Conservation (phyloP, 2,797 vertebrate species). For the Chloroceryle inda region DNA sequence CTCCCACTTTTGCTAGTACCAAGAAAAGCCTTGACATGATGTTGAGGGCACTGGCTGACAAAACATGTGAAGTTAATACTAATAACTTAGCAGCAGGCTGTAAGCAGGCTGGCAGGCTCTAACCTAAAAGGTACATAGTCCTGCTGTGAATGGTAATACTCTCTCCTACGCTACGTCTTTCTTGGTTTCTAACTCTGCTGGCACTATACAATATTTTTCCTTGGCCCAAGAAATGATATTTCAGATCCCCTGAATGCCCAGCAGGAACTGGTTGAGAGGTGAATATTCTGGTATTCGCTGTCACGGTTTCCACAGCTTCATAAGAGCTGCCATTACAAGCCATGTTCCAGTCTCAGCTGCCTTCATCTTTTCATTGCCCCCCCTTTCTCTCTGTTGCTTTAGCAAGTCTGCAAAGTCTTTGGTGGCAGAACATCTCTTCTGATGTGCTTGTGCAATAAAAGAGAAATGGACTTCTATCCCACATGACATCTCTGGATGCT, state of each 20-base stretch:
- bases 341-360: background rate
- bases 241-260: background rate
- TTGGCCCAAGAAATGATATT: background rate
- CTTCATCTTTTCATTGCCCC: background rate
- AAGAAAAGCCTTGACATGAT: background rate
- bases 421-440: background rate
- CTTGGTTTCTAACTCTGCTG: background rate
- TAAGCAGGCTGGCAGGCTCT: background rate
- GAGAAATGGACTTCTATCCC: slow-evolving; percentile 3
- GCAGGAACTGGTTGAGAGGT: background rate
- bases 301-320: background rate
- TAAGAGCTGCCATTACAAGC: background rate
- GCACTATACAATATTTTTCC: background rate
- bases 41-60: background rate
- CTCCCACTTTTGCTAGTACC: background rate
- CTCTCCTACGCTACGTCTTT: background rate
- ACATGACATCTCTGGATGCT: slow-evolving; percentile 34
- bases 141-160: background rate
- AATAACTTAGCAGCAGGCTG: background rate
- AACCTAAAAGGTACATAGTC: background rate
- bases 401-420: background rate
- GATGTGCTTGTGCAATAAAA: slow-evolving; percentile 1
- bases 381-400: background rate
- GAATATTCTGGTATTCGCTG: background rate
- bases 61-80: slow-evolving; percentile 1